Evolutionary conservation across 2,888 invertebrate genomes (phyloP).

Genomic region (Lissonota sp.): DNA sequence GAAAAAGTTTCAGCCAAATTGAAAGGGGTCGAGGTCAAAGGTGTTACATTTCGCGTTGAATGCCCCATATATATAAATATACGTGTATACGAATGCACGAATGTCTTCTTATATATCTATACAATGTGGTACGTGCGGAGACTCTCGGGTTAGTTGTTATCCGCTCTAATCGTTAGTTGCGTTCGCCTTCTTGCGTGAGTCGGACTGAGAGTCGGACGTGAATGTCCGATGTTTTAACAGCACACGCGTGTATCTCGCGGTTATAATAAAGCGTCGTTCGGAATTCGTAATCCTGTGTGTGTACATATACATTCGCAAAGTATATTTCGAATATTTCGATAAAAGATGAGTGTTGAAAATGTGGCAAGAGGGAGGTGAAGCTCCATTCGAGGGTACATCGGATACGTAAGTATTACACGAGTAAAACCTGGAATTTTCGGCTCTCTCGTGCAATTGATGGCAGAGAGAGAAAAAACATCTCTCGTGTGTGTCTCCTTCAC

Average conservation of each 20-base stretch:
- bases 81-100: neutral
- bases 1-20: no score
- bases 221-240: conserved; percentile 15
- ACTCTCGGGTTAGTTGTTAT: conserved; percentile 67
- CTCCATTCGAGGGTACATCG: conserved; percentile 76
- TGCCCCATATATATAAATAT: conserved; percentile 21
- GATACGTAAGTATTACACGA: conserved; percentile 75
- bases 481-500: conserved; percentile 25
- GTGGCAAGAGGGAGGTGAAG: conserved; percentile 81
- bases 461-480: neutral
- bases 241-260: conserved; percentile 11
- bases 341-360: conserved; percentile 76
- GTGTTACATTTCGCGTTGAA: conserved; percentile 19
- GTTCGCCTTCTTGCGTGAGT: conserved; percentile 64
- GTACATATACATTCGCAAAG: conserved; percentile 40
- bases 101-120: conserved; percentile 28
- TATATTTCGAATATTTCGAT: conserved; percentile 45
- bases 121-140: conserved; percentile 55
- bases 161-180: conserved; percentile 67
- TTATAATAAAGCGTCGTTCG: conserved; percentile 14
- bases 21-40: conserved; percentile 3
- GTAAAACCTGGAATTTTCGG: neutral
- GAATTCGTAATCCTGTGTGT: conserved; percentile 28
- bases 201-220: conserved; percentile 55
- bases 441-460: neutral